Evolutionary conservation across 37 sponge, comb jelly and placozoan species (phyloP).

Genomic region (Haliclona indistincta): DNA sequence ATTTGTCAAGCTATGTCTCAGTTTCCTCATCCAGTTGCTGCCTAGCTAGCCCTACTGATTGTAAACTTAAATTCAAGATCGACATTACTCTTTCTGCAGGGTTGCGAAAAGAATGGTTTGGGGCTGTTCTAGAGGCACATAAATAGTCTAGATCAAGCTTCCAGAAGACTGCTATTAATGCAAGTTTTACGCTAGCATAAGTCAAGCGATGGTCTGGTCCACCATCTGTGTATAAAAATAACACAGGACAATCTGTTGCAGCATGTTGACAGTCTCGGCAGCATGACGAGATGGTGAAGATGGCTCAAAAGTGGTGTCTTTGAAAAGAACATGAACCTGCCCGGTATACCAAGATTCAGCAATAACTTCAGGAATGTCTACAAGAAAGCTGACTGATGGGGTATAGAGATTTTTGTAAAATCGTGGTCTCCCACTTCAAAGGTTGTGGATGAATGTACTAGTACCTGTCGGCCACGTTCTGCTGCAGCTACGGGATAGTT

Average conservation of each 20-base stretch:
- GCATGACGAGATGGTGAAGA: too few relatives aligned
- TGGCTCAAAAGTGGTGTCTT: conserved; percentile 28
- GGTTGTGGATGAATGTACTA: conserved; percentile 10
- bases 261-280: too few relatives aligned
- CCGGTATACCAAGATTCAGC: conserved; percentile 51
- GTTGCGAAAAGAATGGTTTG: conserved; percentile 30
- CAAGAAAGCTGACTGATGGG: conserved; percentile 16
- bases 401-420: not conserved
- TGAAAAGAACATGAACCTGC: conserved; percentile 20
- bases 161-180: conserved; percentile 43
- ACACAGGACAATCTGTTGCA: too few relatives aligned
- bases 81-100: conserved; percentile 27
- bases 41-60: conserved; percentile 52
- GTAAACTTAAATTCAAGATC: conserved; percentile 35
- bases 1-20: conserved; percentile 7
- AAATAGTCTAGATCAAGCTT: conserved; percentile 53
- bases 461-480: conserved; percentile 24
- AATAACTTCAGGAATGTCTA: conserved; percentile 40
- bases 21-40: conserved; percentile 4
- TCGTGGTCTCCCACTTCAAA: conserved; percentile 56
- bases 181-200: conserved; percentile 26
- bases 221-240: conserved; percentile 58
- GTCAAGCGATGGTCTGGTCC: conserved; percentile 64
- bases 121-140: conserved; percentile 39
- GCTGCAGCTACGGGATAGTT: conserved; percentile 53